Evolutionary conservation across 2,113 vertebrate species (phyloP).

Genomic region (Sminthopsis crassicaudata): DNA sequence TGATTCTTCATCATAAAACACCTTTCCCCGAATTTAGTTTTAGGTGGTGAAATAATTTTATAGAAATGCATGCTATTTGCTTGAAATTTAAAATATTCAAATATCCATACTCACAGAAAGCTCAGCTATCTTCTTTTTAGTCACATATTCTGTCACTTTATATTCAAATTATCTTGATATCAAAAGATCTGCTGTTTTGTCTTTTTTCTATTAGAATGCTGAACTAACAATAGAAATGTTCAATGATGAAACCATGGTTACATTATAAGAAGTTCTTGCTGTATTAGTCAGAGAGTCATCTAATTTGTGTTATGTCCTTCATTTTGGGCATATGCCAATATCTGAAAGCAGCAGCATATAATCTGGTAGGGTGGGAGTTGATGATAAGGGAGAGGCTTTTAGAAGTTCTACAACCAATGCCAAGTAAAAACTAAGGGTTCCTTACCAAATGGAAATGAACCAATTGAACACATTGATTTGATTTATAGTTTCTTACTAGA

Average conservation of each 20-base stretch:
- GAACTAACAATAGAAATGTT: constrained; percentile 80
- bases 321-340: constrained; percentile 30
- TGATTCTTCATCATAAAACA: constrained; percentile 30
- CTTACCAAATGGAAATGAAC: constrained; percentile 50
- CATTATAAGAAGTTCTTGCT: constrained; percentile 72
- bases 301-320: constrained; percentile 74
- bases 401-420: constrained; percentile 4
- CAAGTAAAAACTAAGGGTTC: background rate
- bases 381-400: background rate
- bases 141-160: constrained; percentile 65
- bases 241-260: constrained; percentile 83
- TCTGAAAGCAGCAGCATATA: constrained; percentile 55
- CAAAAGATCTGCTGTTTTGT: constrained; percentile 76
- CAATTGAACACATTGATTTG: constrained; percentile 41
- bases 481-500: constrained; percentile 39
- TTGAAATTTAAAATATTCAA: constrained; percentile 52
- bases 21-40: background rate
- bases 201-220: constrained; percentile 64
- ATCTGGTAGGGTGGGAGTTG: constrained; percentile 23
- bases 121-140: constrained; percentile 66
- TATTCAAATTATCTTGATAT: constrained; percentile 70
- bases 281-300: constrained; percentile 68
- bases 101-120: constrained; percentile 50
- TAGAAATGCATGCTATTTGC: constrained; percentile 21
- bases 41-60: constrained; percentile 15